phyloP scores from a whole-genome alignment of 2,113 vertebrate species.

The Spea bombifrons region DNA sequence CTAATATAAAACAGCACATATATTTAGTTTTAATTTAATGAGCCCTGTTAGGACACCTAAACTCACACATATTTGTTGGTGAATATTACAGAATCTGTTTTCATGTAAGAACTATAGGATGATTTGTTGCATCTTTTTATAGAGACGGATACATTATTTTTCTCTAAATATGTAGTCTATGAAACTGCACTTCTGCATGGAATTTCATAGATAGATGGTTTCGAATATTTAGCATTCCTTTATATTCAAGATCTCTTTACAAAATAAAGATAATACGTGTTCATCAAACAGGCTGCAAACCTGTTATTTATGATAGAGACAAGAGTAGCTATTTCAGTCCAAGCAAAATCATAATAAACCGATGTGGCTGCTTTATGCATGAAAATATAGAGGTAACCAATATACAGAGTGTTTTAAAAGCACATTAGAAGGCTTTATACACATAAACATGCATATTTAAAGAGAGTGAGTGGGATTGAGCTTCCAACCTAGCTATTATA shows the following conservation, averaged over 20 bases:
- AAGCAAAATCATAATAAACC: neutral
- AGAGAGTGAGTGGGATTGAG: conserved; percentile 20
- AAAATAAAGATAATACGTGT: conserved; percentile 1
- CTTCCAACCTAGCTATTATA: conserved; percentile 26
- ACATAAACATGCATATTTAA: conserved; percentile 29
- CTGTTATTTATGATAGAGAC: conserved; percentile 2
- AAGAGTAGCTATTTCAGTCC: neutral
- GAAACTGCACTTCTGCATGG: too few species aligned
- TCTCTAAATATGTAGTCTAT: too few species aligned
- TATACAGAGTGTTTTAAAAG: conserved; percentile 26
- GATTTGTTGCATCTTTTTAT: too few species aligned
- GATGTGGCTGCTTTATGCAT: neutral
- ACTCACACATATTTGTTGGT: too few species aligned
- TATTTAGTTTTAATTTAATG: too few species aligned
- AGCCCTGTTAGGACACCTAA: too few species aligned
- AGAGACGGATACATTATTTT: too few species aligned
- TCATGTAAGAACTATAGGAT: too few species aligned
- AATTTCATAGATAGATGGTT: neutral
- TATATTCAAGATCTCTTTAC: neutral
- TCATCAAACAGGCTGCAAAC: neutral
- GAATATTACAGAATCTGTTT: too few species aligned
- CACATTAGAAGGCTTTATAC: conserved; percentile 24
- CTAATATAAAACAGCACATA: too few species aligned
- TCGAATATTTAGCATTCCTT: neutral
- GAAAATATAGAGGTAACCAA: conserved; percentile 8